Evolutionary conservation across 2,888 invertebrate species (phyloP), one percentile per base, ranked within the genome.

Genomic region (Sacculina carcini): DNA sequence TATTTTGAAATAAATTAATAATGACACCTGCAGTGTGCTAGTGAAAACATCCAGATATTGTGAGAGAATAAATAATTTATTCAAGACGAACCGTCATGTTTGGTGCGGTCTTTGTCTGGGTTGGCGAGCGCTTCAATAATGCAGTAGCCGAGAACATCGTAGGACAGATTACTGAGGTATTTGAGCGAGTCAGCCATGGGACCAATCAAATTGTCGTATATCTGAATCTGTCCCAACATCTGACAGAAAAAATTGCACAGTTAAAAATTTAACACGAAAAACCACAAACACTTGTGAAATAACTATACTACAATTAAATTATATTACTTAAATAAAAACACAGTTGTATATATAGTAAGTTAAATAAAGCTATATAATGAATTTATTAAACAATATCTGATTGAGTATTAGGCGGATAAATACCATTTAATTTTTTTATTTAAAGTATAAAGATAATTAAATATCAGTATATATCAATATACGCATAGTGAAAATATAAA

Each of bases 171-270:
- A 21, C 92, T 94, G 61, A 96, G 71, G 68, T 87, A 98, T 68
- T 94, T 92, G 54, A 99, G 71, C 2, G 94, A 89, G 65, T 99
- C 98, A 47, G 98, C 96, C 4, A 98, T 92, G 0, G 98, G 96
- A 59, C 70, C 79, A 61, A 92, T 92, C 56, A 92, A 73, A 67
- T 92, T 92, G 66, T 92, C 89, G 67, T 85, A 90, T 36, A 82
- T 75, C 69, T 90, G 87, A 56, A 90, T 84, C 73, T 87, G 79
- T 48, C 75, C 68, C 31, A 80, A 65, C 51, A 77, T 72, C 74
- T 77, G 59, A 46, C 61, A 60, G 54, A 24, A 49, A 55, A 53
- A 52, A 48, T 29, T 47, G 31, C 1, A 14, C 23, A 24, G 5
- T 10, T 3, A 10, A 6, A 21, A 19, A 5, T 12, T 2, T 4